Evolutionary conservation across 2,888 invertebrate genomes (phyloP), one percentile per base, ranked within the genome.

Genomic region (Gryllus longicercus): DNA sequence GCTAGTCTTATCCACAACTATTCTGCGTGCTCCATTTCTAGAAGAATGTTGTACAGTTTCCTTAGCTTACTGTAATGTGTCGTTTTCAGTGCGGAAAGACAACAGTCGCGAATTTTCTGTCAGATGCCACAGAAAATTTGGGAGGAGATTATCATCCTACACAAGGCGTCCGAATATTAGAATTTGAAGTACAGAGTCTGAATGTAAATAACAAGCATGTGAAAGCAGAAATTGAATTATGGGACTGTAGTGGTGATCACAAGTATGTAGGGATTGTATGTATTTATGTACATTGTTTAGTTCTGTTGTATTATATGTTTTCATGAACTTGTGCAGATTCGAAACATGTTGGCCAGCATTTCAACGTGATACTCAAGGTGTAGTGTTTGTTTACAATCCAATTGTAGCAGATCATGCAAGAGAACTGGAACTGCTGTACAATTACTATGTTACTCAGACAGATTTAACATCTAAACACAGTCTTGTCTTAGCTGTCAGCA

Each of bases 171-270:
- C 89, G 94, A 84, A 93, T 95, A 84, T 88, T 95, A 18, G 95
- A 95, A 86, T 94, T 94, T 86, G 94, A 94, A 86, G 88, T 91
- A 49, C 88, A 90, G 38, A 90, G 90, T 83, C 85, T 93, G 11
- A 90, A 88, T 83, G 87, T 91, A 1, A 90, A 91, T 84, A 91
- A 91, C 11, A 89, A 90, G 84, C 86, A 86, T 77, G 86, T 87
- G 14, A 91, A 90, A 83, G 89, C 91, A 50, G 94, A 95, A 84
- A 91, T 95, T 74, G 94, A 95, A 87, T 86, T 95, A 77, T 94
- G 94, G 94, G 94, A 95, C 85, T 92, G 93, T 86, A 93, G 94
- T 85, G 94, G 94, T 21, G 93, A 94, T 85, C 89, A 90, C 84
- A 93, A 90, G 94, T 94, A 89, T 84, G 85, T 81, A 75, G 23